Evolutionary conservation across 2,888 invertebrate genomes (phyloP), one percentile per base, ranked within the genome.

Genomic region (Synergus itoensis): DNA sequence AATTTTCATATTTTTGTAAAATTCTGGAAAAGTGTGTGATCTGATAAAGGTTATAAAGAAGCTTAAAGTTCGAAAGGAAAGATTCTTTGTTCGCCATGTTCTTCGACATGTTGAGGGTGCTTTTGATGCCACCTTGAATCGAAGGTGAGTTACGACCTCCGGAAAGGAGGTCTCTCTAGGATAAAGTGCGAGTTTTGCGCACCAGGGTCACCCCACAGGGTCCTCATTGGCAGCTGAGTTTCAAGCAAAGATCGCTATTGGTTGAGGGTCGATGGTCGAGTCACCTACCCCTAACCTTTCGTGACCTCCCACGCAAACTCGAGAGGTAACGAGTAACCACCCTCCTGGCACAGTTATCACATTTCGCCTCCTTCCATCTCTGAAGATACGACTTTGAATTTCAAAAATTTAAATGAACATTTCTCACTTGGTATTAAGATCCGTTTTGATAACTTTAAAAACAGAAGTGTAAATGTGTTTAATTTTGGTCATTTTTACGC

Each of bases 271-370:
- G 91, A 86, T 88, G 90, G 89, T 90, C 89, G 90, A 84, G 86
- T 90, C 89, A 90, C 89, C 90, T 90, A 90, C 88, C 89, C 89
- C 87, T 86, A 85, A 88, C 87, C 85, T 86, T 80, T 84, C 87
- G 85, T 87, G 89, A 90, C 90, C 90, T 90, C 89, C 90, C 90
- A 90, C 89, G 90, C 88, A 84, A 90, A 87, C 88, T 87, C 89
- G 88, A 88, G 88, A 89, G 87, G 85, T 88, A 87, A 87, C 84
- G 84, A 82, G 84, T 88, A 87, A 87, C 84, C 85, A 82, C 53
- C 69, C 48, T 73, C 28, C 69, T 36, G 16, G 16, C 7, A 48
- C 48, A 16, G 5, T 48, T 48, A 48, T 48, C 16, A 48, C 16
- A 48, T 48, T 16, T 4, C 41, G 9, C 7, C 41, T 41, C 41